Base-by-base conservation (phyloP, 2,888 invertebrate species). In the Lasiommata megera region DNA sequence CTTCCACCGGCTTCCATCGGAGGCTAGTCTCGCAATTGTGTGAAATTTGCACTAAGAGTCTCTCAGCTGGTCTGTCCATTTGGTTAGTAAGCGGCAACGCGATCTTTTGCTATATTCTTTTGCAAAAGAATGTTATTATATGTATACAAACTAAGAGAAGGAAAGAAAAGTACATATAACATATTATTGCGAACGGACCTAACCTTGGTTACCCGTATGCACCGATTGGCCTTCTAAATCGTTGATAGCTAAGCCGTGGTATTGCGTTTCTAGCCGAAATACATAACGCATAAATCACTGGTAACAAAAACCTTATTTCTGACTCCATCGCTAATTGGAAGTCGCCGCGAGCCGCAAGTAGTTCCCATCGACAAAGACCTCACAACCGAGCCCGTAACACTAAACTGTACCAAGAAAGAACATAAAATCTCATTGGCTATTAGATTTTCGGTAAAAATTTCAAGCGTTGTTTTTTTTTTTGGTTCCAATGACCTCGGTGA, bases 361-460 rank as follows among this genome's bases (percentile, higher is more conserved):
- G n/a, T 6, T 76, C n/a, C n/a, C n/a, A 68, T 66, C 60, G 64
- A 71, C 77, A 77, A 77, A 79, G 75, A 76, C 72, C 68, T 66
- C 68, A 67, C 77, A 74, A 76, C 74, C 67, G 65, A 63, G 17
- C 60, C 75, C 74, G 84, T 82, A 84, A 86, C 79, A 77, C 70
- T 80, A 84, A 76, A 73, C 75, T 63, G 73, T 87, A 88, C 43
- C 43, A 17, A 43, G 87, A 88, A 88, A 76, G 71, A 80, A 76
- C 86, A 85, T 88, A 85, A 87, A 85, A 72, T 72, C 66, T 58
- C 67, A 72, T 72, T 72, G 74, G 77, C 79, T 78, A 80, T 84
- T 83, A 82, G 84, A 82, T 79, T 78, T 44, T 46, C 31, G 29
- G 12, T 37, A 37, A 14, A 3, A 14, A 37, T 3, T 37, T 37